These are phyloP conservation scores for Tuta absoluta DNA, from an alignment of 2,888 invertebrate genomes.

Conservation along the genomic window DNA sequence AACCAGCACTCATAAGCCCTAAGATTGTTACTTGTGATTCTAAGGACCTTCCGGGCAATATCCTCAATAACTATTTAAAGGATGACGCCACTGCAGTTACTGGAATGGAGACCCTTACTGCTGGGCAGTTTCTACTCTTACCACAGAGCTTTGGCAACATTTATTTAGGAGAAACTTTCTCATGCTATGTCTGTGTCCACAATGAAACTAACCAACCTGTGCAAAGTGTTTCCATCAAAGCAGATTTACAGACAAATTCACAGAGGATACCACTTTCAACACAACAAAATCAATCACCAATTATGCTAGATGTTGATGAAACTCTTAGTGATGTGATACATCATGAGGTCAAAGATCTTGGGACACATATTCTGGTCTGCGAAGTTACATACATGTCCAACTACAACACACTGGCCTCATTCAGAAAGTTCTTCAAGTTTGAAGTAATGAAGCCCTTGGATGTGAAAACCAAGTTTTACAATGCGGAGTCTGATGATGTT, in stretches of 20 bases:
- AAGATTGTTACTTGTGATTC: slow-evolving; percentile 91
- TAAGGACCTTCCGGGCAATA: slow-evolving; percentile 91
- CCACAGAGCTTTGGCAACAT: slow-evolving; percentile 99
- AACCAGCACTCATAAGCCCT: slow-evolving; percentile 92
- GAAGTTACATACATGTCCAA: slow-evolving; percentile 95
- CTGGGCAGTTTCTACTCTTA: slow-evolving; percentile 94
- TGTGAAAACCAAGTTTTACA: slow-evolving; percentile 99
- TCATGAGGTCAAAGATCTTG: slow-evolving; percentile 99
- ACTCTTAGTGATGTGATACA: slow-evolving; percentile 97
- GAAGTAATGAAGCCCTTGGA: slow-evolving; percentile 98
- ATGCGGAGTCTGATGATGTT: slow-evolving; percentile 91
- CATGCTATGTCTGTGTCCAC: slow-evolving; percentile 98
- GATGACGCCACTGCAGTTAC: slow-evolving; percentile 92
- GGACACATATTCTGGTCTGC: slow-evolving; percentile 98
- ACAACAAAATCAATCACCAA: slow-evolving; percentile 83
- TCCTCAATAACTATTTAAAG: slow-evolving; percentile 88
- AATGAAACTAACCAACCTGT: slow-evolving; percentile 95
- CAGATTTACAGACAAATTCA: slow-evolving; percentile 95
- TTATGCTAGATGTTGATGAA: slow-evolving; percentile 86
- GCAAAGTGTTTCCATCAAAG: slow-evolving; percentile 92
- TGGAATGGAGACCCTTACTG: slow-evolving; percentile 90
- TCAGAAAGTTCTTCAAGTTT: slow-evolving; percentile 99
- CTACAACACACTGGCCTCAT: slow-evolving; percentile 88
- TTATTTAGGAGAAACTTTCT: slow-evolving; percentile 98
- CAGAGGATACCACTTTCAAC: slow-evolving; percentile 92